Conservation (phyloP, 2,113 vertebrate species). For the Semicossyphus pulcher region DNA sequence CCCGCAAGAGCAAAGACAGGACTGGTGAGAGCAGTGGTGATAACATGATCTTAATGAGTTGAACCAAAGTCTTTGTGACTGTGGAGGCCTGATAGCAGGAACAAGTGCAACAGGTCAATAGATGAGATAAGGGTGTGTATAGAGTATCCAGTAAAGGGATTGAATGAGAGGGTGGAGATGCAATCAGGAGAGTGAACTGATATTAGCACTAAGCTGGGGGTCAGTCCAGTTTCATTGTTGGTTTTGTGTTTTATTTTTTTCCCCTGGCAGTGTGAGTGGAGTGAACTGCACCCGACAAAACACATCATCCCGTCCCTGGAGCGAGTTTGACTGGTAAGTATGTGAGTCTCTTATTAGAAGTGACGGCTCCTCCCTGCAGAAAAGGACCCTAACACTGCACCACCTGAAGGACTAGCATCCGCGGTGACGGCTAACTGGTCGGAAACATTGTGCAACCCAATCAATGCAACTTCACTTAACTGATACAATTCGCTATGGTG, state of each 20-base stretch:
- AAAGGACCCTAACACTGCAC: conserved; percentile 25
- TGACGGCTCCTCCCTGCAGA: conserved; percentile 48
- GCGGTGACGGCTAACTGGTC: conserved; percentile 6
- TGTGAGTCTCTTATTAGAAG: conserved; percentile 44
- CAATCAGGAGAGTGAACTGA: conserved; percentile 7
- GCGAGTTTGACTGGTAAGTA: conserved; percentile 87
- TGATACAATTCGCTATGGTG: conserved; percentile 48
- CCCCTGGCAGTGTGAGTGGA: conserved; percentile 74
- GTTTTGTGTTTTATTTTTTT: conserved; percentile 24
- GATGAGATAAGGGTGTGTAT: conserved; percentile 22
- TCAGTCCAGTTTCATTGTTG: neutral
- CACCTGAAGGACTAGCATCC: conserved; percentile 24
- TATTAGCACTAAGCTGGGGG: neutral
- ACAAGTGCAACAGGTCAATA: conserved; percentile 39
- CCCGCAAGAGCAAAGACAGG: conserved; percentile 78
- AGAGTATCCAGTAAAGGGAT: conserved; percentile 12
- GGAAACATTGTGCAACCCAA: conserved; percentile 52
- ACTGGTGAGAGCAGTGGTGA: conserved; percentile 80
- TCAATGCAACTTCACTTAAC: conserved; percentile 67
- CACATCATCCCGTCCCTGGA: conserved; percentile 79
- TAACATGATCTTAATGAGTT: conserved; percentile 35
- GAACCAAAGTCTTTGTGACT: conserved; percentile 41
- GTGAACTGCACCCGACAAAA: conserved; percentile 85
- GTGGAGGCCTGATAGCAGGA: conserved; percentile 35
- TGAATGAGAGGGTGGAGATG: conserved; percentile 17